Base-by-base conservation (phyloP, 2,113 vertebrate genomes). In the Epinephelus fuscoguttatus region DNA sequence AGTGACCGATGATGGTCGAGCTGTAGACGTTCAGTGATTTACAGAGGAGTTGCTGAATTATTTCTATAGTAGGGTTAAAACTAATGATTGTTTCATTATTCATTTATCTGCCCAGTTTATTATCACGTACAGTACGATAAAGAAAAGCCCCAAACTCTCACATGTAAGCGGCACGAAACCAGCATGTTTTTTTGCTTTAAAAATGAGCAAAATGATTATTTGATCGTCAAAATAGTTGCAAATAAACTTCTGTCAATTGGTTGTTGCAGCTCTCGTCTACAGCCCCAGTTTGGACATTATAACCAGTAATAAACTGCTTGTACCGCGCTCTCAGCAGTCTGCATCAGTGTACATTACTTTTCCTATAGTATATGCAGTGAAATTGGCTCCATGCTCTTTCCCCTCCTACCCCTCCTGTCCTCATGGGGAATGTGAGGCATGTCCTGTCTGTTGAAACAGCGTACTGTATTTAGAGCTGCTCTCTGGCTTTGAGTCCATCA, bases 401-500 rank as follows among this genome's bases (percentile, higher is more conserved):
- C 67, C 70, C 61, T 64, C 71, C 68, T 42, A 1, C 68, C 77
- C 61, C 71, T 84, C 55, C 78, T 84, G 83, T 85, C 74, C 71
- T 85, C 78, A 85, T 91, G 85, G 91, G 89, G 91, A 94, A 91
- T 93, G 91, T 61, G 57, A 92, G 87, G 91, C 81, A 91, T 90
- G 82, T 92, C 90, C 88, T 86, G 87, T 87, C 76, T 91, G 88
- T 88, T 90, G 75, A 90, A 90, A 87, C 85, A 60, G 76, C 19
- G 23, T 69, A 60, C 78, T 91, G 84, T 89, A 68, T 59, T 56
- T 50, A 42, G 57, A 37, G 80, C 78, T 67, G 8, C 59, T 79
- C 59, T 79, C 53, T 21, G 77, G 53, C n/a, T 75, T 73, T 62
- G 69, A 80, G 60, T 70, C 69, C 18, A 4, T 69, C 27, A n/a